Base-by-base conservation (phyloP, 2,797 vertebrate species). In the Sebastes hubbsi region DNA sequence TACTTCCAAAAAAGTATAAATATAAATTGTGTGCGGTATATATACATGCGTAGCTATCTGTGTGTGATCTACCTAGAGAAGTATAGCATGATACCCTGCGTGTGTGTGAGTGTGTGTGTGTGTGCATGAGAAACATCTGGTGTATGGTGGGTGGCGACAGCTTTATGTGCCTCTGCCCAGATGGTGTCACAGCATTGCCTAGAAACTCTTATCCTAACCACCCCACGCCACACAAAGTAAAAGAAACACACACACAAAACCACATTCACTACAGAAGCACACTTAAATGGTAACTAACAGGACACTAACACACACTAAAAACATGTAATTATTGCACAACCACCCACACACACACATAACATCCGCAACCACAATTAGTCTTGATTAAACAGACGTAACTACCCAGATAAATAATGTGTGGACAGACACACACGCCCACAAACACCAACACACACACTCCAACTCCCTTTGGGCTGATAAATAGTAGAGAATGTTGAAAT, bases 121-220 rank as follows among this genome's bases (percentile, higher is more conserved):
- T 87, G 91, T 82, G 93, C 80, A 90, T 91, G 83, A 89, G 89
- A 95, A 96, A 96, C 96, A 96, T 96, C 95, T 96, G 95, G 95
- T 94, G 93, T 94, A 91, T 93, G 90, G 92, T 89, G 91, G 93
- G 95, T 93, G 92, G 90, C 89, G 90, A 94, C 95, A 96, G 95
- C 92, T 95, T 96, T 95, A 95, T 95, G 94, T 92, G 92, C 95
- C 88, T 93, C 91, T 89, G 94, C 93, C 95, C 96, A 96, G 95
- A 96, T 96, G 96, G 96, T 95, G 92, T 94, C 95, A 95, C 95
- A 96, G 96, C 94, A 91, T 93, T 89, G 83, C 92, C 90, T 93
- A 93, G 94, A 95, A 96, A 93, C 94, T 95, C 94, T 95, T 92
- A 93, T 95, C 89, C 90, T 94, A 93, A 95, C 91, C 91, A 75